Conservation (phyloP, 2,797 vertebrate species). For the Xenopus petersii region DNA sequence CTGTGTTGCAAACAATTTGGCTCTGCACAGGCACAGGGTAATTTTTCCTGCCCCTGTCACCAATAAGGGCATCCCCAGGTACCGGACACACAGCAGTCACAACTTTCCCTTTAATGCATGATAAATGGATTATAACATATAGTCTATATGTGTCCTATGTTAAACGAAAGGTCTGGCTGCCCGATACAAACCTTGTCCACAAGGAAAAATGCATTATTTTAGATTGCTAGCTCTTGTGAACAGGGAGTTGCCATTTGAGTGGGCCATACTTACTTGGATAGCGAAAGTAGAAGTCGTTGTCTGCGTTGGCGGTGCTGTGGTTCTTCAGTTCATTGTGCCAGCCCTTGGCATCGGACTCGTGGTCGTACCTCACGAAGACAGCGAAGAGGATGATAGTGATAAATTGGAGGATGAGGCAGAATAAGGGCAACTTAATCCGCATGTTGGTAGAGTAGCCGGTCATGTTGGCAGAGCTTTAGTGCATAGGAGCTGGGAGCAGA, state of each 20-base stretch:
- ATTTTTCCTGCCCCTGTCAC: too few relatives aligned
- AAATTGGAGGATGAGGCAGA: conserved; percentile 79
- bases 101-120: too few relatives aligned
- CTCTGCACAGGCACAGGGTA: too few relatives aligned
- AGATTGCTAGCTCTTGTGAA: too few relatives aligned
- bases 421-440: conserved; percentile 72
- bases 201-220: too few relatives aligned
- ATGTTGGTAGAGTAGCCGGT: conserved; percentile 62
- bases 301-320: conserved; percentile 48
- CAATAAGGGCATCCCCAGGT: too few relatives aligned
- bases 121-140: too few relatives aligned
- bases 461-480: conserved; percentile 55
- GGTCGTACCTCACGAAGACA: conserved; percentile 73
- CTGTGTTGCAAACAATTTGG: too few relatives aligned
- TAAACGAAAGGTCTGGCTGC: too few relatives aligned
- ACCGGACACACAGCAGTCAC: too few relatives aligned
- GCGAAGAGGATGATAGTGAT: conserved; percentile 80
- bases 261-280: conserved; percentile 31
- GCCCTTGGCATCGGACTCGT: conserved; percentile 61
- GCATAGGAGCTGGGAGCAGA: neutral
- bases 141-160: too few relatives aligned
- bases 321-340: conserved; percentile 59
- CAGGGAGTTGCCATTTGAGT: neutral
- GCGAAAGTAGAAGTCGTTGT: conserved; percentile 48
- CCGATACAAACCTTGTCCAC: too few relatives aligned